Evolutionary conservation across 2,113 vertebrate species (phyloP).

Genomic region (Dipodomys ordii): DNA sequence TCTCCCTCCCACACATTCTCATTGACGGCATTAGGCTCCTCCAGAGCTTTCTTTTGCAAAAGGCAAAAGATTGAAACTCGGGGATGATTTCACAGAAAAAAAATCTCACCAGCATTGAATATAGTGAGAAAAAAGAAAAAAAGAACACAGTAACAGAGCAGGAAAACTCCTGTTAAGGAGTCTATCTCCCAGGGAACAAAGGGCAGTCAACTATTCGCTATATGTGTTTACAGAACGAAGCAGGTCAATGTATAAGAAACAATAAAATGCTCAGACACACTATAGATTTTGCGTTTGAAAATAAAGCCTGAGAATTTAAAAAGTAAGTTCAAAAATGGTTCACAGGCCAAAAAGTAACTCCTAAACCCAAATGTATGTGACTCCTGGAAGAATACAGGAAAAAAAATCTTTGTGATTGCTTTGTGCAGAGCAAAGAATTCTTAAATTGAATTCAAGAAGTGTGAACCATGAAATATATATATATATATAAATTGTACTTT

Average conservation of each 20-base stretch:
- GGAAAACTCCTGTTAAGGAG: neutral
- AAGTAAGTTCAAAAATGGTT: neutral
- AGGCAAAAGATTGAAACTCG: neutral
- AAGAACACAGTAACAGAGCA: neutral
- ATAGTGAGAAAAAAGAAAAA: neutral
- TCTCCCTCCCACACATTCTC: neutral
- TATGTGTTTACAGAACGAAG: neutral
- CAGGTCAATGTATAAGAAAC: neutral
- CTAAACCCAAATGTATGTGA: conserved; percentile 13
- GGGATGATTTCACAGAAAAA: neutral
- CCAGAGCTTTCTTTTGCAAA: neutral
- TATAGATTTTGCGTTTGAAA: neutral
- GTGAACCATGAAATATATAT: neutral
- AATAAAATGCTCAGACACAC: neutral
- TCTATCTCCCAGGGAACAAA: neutral
- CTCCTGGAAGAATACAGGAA: neutral
- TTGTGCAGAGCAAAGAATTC: neutral
- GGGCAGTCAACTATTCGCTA: neutral
- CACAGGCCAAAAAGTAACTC: neutral
- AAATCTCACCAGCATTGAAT: neutral
- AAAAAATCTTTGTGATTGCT: neutral
- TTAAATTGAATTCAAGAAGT: neutral
- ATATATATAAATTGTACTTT: conserved; percentile 14
- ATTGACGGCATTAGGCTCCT: neutral
- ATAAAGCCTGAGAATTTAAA: neutral